These are phyloP conservation scores for Callimorpha dominula DNA, from an alignment of 2,888 invertebrate genomes.

Conservation along the genomic window DNA sequence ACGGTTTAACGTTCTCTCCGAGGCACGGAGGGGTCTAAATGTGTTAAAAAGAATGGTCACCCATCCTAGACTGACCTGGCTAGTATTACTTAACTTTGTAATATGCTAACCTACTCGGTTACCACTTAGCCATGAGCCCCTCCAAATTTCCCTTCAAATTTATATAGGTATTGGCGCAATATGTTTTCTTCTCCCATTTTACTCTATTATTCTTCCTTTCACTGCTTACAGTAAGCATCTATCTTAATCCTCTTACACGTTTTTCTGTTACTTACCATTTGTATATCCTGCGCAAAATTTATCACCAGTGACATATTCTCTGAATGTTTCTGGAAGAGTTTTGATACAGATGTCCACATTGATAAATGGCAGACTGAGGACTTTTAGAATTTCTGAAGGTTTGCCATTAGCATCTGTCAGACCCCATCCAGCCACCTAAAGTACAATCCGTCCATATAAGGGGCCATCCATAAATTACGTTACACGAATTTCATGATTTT, in stretches of 20 bases:
- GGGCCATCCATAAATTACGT: no score
- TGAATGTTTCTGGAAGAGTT: slow-evolving; percentile 50
- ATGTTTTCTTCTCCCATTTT: not conserved
- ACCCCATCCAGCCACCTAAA: slow-evolving; percentile 68
- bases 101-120: no score
- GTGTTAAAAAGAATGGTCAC: no score
- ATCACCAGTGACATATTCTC: slow-evolving; percentile 62
- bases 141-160: no score
- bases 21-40: no score
- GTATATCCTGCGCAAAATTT: slow-evolving; percentile 66
- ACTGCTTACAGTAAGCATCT: not conserved
- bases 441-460: no score
- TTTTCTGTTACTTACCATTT: not conserved
- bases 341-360: slow-evolving; percentile 51
- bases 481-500: no score
- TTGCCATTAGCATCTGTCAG: slow-evolving; percentile 52
- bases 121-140: no score
- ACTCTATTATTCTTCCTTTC: not conserved
- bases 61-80: no score
- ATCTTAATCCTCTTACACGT: not conserved
- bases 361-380: slow-evolving; percentile 61
- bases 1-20: no score
- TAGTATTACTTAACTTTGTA: no score
- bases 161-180: no score
- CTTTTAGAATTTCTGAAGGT: slow-evolving; percentile 55